Base-by-base conservation (phyloP, 2,797 vertebrate genomes). In the Chelonia mydas region DNA sequence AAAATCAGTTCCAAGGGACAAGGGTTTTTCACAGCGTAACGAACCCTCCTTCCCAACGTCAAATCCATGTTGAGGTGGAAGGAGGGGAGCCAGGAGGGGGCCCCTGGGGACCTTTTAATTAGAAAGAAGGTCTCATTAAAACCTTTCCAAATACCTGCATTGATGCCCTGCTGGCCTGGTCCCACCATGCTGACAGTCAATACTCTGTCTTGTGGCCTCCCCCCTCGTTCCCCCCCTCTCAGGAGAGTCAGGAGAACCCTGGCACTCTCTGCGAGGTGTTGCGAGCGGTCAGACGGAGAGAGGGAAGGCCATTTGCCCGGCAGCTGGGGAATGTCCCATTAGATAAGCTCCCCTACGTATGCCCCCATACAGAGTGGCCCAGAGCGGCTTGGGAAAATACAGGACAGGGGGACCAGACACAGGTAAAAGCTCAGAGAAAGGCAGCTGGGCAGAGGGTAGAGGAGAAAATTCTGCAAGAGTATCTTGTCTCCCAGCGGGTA, bases 221-320 rank as follows among this genome's bases (percentile, higher is more conserved):
- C 31, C 21, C 11, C 53, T 78, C 45, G 7, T 6, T 55, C 13
- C 28, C 37, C 33, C 47, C 10, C 61, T 74, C 12, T 33, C 68
- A 41, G 68, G 15, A 33, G 61, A 65, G 5, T 11, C 1, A 2
- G 3, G 7, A 84, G 0, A 1, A 31, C 9, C 51, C 61, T 25
- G 37, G 47, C 80, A 17, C 4, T 13, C 53, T 79, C 72, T 2
- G 0, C 3, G 82, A 59, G 8, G 5, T 45, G 51, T 17, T 23
- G 25, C 65, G 2, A 19, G 37, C 12, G 37, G 10, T 53, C 77
- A 85, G 21, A 21, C 31, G 21, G 41, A 23, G 65, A 76, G 12
- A 89, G 37, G 49, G 76, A 54, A 81, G 61, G 15, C 12, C 15
- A 23, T 57, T 83, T 83, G 11, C 23, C n/a, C n/a, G 51, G 16